Base-by-base conservation (phyloP, 2,113 vertebrate genomes). In the Oplegnathus fasciatus region DNA sequence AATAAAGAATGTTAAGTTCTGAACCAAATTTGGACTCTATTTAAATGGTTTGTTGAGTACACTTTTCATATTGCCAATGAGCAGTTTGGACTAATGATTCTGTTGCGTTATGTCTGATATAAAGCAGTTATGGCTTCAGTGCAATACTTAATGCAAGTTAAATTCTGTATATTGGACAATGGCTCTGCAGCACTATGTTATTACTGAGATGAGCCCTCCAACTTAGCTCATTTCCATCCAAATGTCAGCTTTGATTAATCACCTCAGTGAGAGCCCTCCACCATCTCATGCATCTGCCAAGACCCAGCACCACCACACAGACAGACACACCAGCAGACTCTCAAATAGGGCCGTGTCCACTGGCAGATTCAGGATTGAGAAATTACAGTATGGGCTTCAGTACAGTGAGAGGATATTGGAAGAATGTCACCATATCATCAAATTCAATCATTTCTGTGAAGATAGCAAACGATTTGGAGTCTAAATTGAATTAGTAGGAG, bases 211-310 rank as follows among this genome's bases (percentile, higher is more conserved):
- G 89, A 91, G 81, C 72, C 88, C 74, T 87, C 87, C 82, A 87
- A 88, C 86, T 88, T 85, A 58, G 69, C 86, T 90, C 86, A 91
- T 95, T 94, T 94, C 91, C 87, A 93, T 91, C 84, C 88, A 89
- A 89, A 89, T 88, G 91, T 94, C 93, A 91, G 84, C 88, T 88
- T 91, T 94, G 91, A 94, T 95, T 93, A 94, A 95, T 95, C 88
- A 91, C 94, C 92, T 88, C 72, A 37, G 78, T 52, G 84, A 92
- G 85, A 89, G 80, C 84, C 90, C 89, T 90, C 82, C 85, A 86
- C 88, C 91, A 81, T 84, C 82, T 70, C 77, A 69, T 55, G 75
- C 85, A 74, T 77, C 88, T 91, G 91, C 91, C 86, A 94, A 89
- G 84, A 82, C 81, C 82, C 71, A 57, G 79, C 81, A 44, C 71